Percentiles rank a stretch among this genome's conserved stretches.
Conservation (phyloP, 2,113 vertebrate genomes). For the Neomonachus schauinslandi region DNA sequence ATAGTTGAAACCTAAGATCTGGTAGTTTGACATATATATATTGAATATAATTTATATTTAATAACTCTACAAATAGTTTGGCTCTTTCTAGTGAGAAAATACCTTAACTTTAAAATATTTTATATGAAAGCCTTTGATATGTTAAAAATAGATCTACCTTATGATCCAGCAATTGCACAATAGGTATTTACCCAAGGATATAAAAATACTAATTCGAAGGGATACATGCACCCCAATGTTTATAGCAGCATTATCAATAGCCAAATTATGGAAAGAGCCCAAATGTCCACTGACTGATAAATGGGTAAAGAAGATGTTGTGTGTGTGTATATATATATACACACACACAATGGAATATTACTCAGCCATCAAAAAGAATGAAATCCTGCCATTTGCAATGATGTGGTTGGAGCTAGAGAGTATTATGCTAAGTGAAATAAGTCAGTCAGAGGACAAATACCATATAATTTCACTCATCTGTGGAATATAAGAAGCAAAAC, state of each 20-base stretch:
- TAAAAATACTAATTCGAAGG: background rate
- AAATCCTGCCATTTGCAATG: background rate
- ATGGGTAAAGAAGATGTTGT: background rate
- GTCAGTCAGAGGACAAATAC: background rate
- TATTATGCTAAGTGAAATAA: background rate
- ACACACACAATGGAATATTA: background rate
- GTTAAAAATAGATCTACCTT: background rate
- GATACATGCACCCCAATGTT: background rate
- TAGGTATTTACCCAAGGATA: background rate
- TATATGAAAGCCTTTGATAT: background rate
- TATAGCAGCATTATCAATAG: background rate
- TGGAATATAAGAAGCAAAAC: background rate
- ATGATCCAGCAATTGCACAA: background rate
- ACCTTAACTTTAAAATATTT: background rate
- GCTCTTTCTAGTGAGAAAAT: background rate
- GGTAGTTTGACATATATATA: background rate
- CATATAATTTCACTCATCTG: background rate
- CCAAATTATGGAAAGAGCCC: background rate
- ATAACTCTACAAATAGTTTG: background rate
- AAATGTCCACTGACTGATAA: background rate
- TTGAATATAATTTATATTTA: constrained; percentile 29
- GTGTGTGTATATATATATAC: background rate
- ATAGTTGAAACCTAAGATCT: background rate
- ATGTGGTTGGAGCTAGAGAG: background rate
- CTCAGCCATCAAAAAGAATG: background rate